phyloP scores from a whole-genome alignment of 2,113 vertebrate species.

The Synchiropus splendidus region DNA sequence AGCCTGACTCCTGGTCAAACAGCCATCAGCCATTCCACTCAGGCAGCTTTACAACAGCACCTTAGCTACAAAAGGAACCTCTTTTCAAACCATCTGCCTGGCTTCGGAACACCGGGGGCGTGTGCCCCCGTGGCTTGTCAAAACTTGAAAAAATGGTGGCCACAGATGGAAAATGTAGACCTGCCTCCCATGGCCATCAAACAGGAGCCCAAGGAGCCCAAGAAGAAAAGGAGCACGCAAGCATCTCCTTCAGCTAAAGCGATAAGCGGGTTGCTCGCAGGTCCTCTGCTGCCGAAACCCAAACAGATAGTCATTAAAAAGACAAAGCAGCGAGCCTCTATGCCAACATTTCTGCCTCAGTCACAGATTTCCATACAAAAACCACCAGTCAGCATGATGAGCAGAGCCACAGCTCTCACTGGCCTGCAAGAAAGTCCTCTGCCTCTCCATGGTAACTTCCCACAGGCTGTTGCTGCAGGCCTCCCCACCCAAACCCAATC shows the following conservation, averaged over 20 bases:
- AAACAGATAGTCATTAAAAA: constrained; percentile 88
- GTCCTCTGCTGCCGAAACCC: constrained; percentile 65
- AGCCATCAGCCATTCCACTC: constrained; percentile 78
- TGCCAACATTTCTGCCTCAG: constrained; percentile 80
- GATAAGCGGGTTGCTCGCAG: constrained; percentile 41
- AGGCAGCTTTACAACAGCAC: constrained; percentile 90
- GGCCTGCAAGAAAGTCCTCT: constrained; percentile 47
- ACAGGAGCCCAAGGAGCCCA: constrained; percentile 81
- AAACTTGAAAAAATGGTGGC: constrained; percentile 79
- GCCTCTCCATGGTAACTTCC: constrained; percentile 39
- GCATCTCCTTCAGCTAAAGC: constrained; percentile 64
- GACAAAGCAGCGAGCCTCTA: constrained; percentile 78
- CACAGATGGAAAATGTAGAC: constrained; percentile 57
- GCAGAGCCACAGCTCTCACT: constrained; percentile 37
- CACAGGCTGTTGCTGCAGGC: constrained; percentile 67
- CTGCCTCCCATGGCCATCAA: constrained; percentile 61
- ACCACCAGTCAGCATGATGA: constrained; percentile 45
- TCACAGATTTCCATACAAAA: constrained; percentile 78
- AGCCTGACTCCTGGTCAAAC: constrained; percentile 56
- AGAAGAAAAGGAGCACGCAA: constrained; percentile 69
- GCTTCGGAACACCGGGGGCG: constrained; percentile 34
- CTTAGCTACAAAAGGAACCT: constrained; percentile 92
- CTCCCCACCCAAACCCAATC: constrained; percentile 72
- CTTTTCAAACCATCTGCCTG: constrained; percentile 67
- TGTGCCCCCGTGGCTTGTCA: constrained; percentile 48